phyloP scores from a whole-genome alignment of 2,797 vertebrate species.

The Phrynocephalus forsythii region DNA sequence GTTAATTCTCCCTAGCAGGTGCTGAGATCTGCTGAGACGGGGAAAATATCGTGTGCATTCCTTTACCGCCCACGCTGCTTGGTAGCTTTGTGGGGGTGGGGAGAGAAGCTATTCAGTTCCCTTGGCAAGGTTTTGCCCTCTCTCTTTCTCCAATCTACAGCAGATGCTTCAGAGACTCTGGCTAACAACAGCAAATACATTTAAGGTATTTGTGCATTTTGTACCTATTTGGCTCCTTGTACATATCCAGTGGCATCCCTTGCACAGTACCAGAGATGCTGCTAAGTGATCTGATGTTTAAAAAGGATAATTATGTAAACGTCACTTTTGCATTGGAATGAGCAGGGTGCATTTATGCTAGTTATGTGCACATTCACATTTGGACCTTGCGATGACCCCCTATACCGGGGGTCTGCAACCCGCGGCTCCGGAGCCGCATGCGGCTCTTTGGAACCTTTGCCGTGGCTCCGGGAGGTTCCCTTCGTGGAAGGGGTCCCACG shows the following conservation, averaged over 20 bases:
- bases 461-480: no score
- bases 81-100: not conserved
- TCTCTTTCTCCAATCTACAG: not conserved
- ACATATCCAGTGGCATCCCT: not conserved
- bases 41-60: not conserved
- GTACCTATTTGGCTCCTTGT: not conserved
- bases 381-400: not conserved
- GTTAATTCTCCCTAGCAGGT: not conserved
- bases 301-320: not conserved
- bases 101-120: not conserved
- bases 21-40: constrained; percentile 26
- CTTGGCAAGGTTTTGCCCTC: not conserved
- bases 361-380: not conserved
- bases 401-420: no score
- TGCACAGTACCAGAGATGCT: not conserved
- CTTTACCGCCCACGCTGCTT: constrained; percentile 18
- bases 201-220: not conserved
- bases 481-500: no score
- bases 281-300: not conserved
- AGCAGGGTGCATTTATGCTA: not conserved
- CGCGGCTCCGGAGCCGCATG: no score
- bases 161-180: not conserved
- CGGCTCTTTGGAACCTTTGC: no score
- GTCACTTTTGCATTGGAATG: not conserved
- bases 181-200: not conserved